Base-by-base conservation (phyloP, 2,113 vertebrate species). In the Paramisgurnus dabryanus region DNA sequence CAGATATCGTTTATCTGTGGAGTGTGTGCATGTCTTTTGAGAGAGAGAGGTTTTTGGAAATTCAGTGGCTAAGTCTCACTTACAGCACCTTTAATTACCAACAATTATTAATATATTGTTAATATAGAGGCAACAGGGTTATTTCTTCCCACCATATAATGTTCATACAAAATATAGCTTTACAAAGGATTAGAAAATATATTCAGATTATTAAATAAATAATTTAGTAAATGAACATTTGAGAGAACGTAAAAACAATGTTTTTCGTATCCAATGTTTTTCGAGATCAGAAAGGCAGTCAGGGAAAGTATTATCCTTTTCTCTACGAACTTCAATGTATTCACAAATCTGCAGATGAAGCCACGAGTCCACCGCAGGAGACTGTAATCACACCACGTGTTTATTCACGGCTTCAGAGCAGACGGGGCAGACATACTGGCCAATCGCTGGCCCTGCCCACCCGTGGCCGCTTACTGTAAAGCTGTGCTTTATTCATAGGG, bases 101-200 rank as follows among this genome's bases (percentile, higher is more conserved):
- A 65, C 57, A 80, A 64, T 22, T 53, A 65, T 64, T 43, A 64
- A 79, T 71, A 50, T 65, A 63, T 43, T 73, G 34, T 73, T 39
- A 74, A 67, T 39, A 57, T 43, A 41, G 50, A 81, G 71, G 71
- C 66, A 71, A 60, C 55, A 67, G 64, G 76, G 47, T 76, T 58
- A 72, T 58, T 88, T 86, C 85, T 73, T 79, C 69, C 86, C 87
- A 86, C 82, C 86, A 89, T 90, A 90, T 83, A 82, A 91, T 91
- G 89, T 88, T 75, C 90, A 88, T 92, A 91, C 78, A 91, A 93
- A 92, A 92, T 91, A 92, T 79, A 92, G 82, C 87, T 90, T 85
- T 91, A 93, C 86, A 91, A 80, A 83, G 90, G 70, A 88, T 79
- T 85, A 90, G 88, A 93, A 93, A 92, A 92, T 90, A 93, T 90